These are phyloP conservation scores for Osmerus mordax DNA, from an alignment of 2,113 vertebrate genomes.

Conservation along the genomic window DNA sequence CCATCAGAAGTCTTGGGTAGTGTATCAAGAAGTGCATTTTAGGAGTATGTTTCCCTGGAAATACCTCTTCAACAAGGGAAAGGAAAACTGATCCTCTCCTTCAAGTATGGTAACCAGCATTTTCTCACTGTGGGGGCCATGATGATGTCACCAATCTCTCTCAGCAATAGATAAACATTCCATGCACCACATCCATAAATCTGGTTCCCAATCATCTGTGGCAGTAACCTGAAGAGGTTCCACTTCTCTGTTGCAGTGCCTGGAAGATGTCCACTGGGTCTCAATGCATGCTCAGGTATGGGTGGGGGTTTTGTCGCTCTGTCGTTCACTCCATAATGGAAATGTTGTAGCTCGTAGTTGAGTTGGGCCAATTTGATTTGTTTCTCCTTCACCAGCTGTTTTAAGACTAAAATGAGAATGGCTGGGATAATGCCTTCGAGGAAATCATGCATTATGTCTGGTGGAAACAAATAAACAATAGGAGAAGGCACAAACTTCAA, in stretches of 20 bases:
- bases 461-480: slow-evolving; percentile 12
- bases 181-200: slow-evolving; percentile 1
- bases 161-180: not conserved
- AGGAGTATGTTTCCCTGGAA: not conserved
- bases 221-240: slow-evolving; percentile 6
- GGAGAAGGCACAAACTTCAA: not conserved
- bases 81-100: not conserved
- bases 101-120: slow-evolving; percentile 8
- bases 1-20: not conserved
- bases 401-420: not conserved
- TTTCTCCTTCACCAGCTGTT: slow-evolving; percentile 3
- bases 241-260: not conserved
- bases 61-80: not conserved
- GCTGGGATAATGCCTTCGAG: slow-evolving; percentile 11
- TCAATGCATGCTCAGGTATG: slow-evolving; percentile 3
- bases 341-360: slow-evolving; percentile 8
- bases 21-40: slow-evolving; percentile 9
- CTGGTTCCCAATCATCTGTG: not conserved
- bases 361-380: not conserved
- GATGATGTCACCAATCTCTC: slow-evolving; percentile 12
- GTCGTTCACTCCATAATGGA: slow-evolving; percentile 13
- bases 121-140: slow-evolving; percentile 4
- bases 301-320: not conserved
- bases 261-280: not conserved
- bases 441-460: slow-evolving; percentile 14